These are phyloP conservation scores for Spilosoma lubricipeda DNA, from an alignment of 2,888 invertebrate genomes.

Conservation along the genomic window DNA sequence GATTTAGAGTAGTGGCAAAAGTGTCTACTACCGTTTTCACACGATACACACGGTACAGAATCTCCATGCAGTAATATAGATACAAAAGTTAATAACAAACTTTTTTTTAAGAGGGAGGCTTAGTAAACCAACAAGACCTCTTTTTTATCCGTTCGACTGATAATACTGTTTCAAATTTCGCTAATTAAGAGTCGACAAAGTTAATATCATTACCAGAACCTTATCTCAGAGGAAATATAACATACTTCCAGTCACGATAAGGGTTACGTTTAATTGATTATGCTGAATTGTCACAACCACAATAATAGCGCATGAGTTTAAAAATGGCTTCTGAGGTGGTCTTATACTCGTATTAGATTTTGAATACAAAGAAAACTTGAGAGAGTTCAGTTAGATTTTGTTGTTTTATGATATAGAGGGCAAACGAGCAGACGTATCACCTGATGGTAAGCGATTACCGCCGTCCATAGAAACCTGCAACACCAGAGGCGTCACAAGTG, in stretches of 20 bases:
- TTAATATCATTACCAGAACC: conserved; percentile 38
- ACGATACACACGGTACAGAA: not conserved
- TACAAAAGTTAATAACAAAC: not conserved
- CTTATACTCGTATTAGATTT: not conserved
- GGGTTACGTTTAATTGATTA: conserved; percentile 43
- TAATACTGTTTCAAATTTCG: conserved; percentile 39
- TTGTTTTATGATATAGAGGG: too few species aligned
- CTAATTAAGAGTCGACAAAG: conserved; percentile 49
- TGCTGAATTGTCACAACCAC: conserved; percentile 20
- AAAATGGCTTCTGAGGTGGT: not conserved
- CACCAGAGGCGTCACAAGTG: too few species aligned
- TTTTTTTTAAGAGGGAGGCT: not conserved
- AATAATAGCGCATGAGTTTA: conserved; percentile 25
- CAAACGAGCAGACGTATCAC: too few species aligned
- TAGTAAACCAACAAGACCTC: not conserved
- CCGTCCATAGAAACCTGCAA: too few species aligned
- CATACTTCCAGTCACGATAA: conserved; percentile 47
- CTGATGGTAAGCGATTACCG: too few species aligned
- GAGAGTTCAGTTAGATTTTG: not conserved
- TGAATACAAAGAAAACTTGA: not conserved
- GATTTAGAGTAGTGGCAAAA: not conserved
- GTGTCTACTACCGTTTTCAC: not conserved
- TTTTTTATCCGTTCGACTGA: conserved; percentile 32
- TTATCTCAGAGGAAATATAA: conserved; percentile 57
- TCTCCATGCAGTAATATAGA: too few species aligned